Evolutionary conservation across 2,113 vertebrate species (phyloP).

Genomic region (Syngnathoides biaculeatus): DNA sequence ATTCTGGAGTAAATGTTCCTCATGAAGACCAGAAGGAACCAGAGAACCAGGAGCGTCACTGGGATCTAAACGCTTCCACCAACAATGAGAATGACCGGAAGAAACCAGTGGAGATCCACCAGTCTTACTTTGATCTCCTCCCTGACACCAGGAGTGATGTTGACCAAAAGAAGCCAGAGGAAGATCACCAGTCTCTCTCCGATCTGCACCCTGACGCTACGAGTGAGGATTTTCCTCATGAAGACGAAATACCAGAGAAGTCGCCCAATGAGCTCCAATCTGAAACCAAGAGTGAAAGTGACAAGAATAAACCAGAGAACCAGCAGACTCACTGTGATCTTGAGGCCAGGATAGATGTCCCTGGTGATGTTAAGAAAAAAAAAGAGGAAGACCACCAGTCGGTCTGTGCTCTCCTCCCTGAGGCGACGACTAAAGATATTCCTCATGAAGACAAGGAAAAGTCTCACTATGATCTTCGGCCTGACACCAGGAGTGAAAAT

Average conservation of each 20-base stretch:
- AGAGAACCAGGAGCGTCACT: neutral
- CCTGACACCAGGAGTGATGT: neutral
- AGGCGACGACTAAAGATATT: neutral
- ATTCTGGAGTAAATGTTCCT: neutral
- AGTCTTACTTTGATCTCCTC: neutral
- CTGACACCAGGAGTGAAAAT: neutral
- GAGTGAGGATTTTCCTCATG: neutral
- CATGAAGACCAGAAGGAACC: neutral
- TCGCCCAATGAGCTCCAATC: neutral
- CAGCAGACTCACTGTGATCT: too few relatives aligned
- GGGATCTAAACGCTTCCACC: neutral
- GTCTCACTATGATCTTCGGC: neutral
- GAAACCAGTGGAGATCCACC: neutral
- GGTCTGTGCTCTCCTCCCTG: too few relatives aligned
- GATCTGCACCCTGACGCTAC: neutral
- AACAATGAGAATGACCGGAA: neutral
- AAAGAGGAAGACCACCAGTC: too few relatives aligned
- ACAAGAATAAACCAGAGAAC: too few relatives aligned
- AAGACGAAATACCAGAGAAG: too few relatives aligned
- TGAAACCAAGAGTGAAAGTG: neutral
- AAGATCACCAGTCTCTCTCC: neutral
- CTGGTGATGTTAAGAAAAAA: neutral
- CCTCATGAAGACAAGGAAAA: too few relatives aligned
- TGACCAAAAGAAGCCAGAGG: neutral
- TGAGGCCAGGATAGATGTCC: too few relatives aligned